Base-by-base conservation (phyloP, 2,113 vertebrate species). In the Excalfactoria chinensis region DNA sequence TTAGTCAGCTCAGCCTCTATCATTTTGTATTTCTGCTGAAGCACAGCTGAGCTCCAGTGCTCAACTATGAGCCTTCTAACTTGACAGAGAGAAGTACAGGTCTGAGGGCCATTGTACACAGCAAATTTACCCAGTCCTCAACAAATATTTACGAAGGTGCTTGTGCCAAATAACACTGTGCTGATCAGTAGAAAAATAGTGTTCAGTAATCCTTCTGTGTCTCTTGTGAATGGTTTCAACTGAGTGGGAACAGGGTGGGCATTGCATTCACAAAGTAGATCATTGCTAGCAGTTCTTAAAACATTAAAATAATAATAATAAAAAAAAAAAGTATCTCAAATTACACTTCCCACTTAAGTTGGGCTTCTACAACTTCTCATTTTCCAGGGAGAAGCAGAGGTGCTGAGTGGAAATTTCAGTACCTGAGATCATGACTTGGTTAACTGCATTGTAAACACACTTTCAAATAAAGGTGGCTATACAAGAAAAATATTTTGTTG, bases 111-210 rank as follows among this genome's bases (percentile, higher is more conserved):
- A 89, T 96, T 22, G 66, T 90, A 88, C 88, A 94, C 90, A 84
- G 86, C 86, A 95, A 96, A 95, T 97, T 98, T 98, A 97, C 97
- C 91, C 91, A 96, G 94, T 63, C 84, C 82, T 96, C 95, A 91
- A 86, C 95, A 98, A 98, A 98, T 97, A 97, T 98, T 98, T 97
- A 95, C 94, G 18, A 78, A 97, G 72, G 88, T 93, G 67, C 64
- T 88, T 49, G 78, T 94, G 96, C 97, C 97, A 98, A 97, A 97
- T 98, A 97, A 91, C 96, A 97, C 94, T 96, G 90, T 96, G 85
- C 96, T 97, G 95, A 97, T 94, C 82, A 84, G 63, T 66, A 72
- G 93, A 94, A 96, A 97, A 95, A 92, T 51, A 81, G 84, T 12
- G 51, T 97, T 97, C 92, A 68, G 93, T 93, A 93, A 78, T 93